These are phyloP conservation scores for Columba janthina DNA, from an alignment of 2,113 vertebrate species.

Conservation along the genomic window DNA sequence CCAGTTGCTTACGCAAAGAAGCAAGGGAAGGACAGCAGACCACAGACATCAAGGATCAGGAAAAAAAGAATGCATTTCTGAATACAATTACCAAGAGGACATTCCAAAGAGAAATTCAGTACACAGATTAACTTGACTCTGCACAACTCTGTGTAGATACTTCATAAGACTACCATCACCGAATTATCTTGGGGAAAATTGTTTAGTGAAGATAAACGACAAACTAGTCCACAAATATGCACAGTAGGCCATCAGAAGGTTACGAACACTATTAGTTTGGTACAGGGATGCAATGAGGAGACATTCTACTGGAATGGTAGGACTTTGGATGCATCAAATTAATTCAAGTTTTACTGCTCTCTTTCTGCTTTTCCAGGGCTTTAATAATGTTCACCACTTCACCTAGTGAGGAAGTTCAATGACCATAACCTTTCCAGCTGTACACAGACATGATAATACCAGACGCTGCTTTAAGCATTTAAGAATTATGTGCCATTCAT, in stretches of 20 bases:
- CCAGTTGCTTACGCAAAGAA: not conserved
- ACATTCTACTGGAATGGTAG: not conserved
- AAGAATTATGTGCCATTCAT: not conserved
- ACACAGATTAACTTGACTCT: not conserved
- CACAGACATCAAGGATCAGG: not conserved
- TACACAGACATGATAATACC: not conserved
- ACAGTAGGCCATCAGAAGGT: not conserved
- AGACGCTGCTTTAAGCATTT: not conserved
- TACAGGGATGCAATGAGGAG: not conserved
- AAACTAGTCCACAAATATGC: not conserved
- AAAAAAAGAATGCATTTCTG: not conserved
- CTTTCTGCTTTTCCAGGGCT: not conserved
- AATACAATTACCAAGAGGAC: not conserved
- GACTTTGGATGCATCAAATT: not conserved
- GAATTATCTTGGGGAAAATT: not conserved
- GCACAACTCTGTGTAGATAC: not conserved
- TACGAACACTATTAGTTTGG: not conserved
- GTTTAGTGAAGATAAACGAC: not conserved
- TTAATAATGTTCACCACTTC: not conserved
- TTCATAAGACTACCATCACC: not conserved
- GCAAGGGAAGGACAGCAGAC: not conserved
- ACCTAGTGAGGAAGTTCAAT: not conserved
- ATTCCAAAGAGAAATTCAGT: not conserved
- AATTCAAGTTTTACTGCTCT: not conserved
- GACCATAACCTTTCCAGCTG: not conserved